Percentiles rank a stretch among this genome's conserved stretches.
Evolutionary conservation across 2,113 vertebrate species (phyloP).

Genomic region (Carassius gibelio): DNA sequence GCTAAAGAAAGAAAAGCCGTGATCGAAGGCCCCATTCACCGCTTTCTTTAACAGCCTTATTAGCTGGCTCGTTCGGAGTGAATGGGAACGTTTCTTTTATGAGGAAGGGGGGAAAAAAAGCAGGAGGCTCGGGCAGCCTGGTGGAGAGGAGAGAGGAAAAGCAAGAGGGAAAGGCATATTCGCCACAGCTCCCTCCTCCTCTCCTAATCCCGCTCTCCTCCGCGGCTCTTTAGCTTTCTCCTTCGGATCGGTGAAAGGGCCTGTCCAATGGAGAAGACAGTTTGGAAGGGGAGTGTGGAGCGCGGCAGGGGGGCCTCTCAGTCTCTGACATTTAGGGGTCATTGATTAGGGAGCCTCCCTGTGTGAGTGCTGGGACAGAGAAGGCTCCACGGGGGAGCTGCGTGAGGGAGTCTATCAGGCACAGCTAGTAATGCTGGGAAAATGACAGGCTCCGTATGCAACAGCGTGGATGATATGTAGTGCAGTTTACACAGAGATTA

Average conservation of each 20-base stretch:
- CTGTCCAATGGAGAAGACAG: constrained; percentile 79
- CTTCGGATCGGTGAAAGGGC: constrained; percentile 73
- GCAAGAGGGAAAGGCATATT: constrained; percentile 78
- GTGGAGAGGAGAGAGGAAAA: constrained; percentile 67
- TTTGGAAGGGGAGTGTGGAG: constrained; percentile 60
- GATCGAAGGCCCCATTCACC: constrained; percentile 84
- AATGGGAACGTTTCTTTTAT: constrained; percentile 76
- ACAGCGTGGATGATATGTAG: background rate
- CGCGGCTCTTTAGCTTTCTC: constrained; percentile 23
- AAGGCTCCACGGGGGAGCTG: constrained; percentile 12
- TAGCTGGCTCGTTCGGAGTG: constrained; percentile 84
- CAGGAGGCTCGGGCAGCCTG: constrained; percentile 73
- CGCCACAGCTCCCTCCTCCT: constrained; percentile 68
- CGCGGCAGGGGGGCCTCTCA: constrained; percentile 57
- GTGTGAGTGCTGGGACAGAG: background rate
- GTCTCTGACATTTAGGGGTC: constrained; percentile 51
- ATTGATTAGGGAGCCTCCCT: constrained; percentile 1
- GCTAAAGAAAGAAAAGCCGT: constrained; percentile 60
- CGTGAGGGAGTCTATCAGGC: constrained; percentile 5
- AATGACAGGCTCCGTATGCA: constrained; percentile 8
- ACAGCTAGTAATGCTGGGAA: background rate
- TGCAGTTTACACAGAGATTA: background rate
- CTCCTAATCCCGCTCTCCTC: constrained; percentile 55
- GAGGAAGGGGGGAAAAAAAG: background rate
- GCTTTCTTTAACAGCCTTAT: constrained; percentile 86